phyloP scores from a whole-genome alignment of 2,113 vertebrate genomes.

The Limnothrissa miodon region DNA sequence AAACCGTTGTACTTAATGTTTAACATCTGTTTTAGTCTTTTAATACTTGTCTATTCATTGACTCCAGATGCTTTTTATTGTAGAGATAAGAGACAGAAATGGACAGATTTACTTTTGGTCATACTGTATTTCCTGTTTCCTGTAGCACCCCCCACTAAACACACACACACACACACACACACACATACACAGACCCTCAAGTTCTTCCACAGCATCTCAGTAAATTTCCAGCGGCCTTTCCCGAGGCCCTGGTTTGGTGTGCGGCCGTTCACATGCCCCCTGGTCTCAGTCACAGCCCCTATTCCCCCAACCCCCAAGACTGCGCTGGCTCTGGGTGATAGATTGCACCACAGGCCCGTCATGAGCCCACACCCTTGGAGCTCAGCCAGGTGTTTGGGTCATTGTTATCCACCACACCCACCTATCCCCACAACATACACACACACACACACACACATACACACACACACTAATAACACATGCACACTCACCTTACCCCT shows the following conservation, averaged over 20 bases:
- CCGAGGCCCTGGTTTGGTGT: neutral
- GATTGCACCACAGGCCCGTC: constrained; percentile 27
- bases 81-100: neutral
- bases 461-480: neutral
- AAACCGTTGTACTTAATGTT: neutral
- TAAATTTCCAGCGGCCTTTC: constrained; percentile 12
- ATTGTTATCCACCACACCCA: constrained; percentile 42
- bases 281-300: constrained; percentile 20
- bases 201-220: neutral
- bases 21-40: neutral
- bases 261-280: constrained; percentile 8
- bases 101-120: neutral
- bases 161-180: no score
- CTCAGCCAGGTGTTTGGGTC: constrained; percentile 53
- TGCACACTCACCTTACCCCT: neutral
- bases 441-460: constrained; percentile 9
- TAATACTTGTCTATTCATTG: neutral
- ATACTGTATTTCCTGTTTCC: neutral
- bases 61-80: constrained; percentile 5
- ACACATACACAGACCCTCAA: no score
- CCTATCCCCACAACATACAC: constrained; percentile 18
- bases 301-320: constrained; percentile 31
- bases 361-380: constrained; percentile 41
- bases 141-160: neutral
- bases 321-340: constrained; percentile 34